Conservation (phyloP, 1,140 invertebrate species). For the Dendrolimus punctatus region DNA sequence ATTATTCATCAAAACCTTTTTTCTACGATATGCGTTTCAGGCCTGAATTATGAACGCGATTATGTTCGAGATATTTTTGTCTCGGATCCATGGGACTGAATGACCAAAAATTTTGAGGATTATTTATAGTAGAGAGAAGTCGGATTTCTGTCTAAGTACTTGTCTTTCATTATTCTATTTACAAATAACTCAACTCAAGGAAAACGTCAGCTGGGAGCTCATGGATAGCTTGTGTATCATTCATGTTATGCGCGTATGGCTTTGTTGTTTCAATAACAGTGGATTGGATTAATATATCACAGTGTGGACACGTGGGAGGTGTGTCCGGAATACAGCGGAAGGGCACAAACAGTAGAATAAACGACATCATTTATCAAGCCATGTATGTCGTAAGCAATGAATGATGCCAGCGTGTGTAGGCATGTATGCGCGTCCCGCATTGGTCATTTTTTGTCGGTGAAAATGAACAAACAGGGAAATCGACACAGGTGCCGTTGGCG, state of each 20-base stretch:
- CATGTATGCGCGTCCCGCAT: not conserved
- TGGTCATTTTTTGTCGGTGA: conserved; percentile 1
- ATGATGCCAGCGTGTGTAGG: conserved; percentile 6
- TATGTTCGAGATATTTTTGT: not conserved
- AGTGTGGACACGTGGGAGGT: conserved; percentile 7
- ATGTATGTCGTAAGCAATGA: conserved; percentile 4
- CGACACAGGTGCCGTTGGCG: not conserved
- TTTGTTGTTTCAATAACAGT: not conserved
- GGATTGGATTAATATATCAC: conserved; percentile 16
- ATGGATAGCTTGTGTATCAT: not conserved
- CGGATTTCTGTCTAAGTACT: no score
- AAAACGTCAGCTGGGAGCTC: not conserved
- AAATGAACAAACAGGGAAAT: not conserved
- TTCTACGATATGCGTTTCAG: conserved; percentile 6
- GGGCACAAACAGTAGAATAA: conserved; percentile 10
- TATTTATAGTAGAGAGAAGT: no score
- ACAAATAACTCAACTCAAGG: not conserved
- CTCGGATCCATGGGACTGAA: conserved; percentile 1
- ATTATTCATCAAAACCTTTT: conserved; percentile 7
- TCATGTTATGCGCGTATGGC: not conserved
- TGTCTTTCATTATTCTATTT: not conserved
- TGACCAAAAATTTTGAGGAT: not conserved
- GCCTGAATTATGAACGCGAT: conserved; percentile 1
- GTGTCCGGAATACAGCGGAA: conserved; percentile 3
- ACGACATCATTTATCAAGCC: conserved; percentile 16